Percentiles rank a stretch among this genome's conserved stretches.
Evolutionary conservation across 1,140 invertebrate species (phyloP).

Genomic region (Archegozetes longisetosus): DNA sequence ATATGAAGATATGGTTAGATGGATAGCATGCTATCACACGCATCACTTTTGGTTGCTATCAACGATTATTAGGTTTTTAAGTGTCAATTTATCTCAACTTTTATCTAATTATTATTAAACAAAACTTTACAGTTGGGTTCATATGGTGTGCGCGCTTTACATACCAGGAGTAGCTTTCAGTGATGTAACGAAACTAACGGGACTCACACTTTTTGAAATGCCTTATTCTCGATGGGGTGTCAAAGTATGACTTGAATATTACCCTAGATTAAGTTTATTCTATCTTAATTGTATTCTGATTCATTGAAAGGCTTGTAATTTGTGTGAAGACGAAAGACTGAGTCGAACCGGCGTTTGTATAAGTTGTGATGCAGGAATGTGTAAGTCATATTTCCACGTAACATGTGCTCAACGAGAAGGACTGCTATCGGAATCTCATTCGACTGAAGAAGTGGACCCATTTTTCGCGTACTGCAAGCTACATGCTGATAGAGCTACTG

Average conservation of each 20-base stretch:
- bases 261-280: conserved; percentile 5
- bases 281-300: not conserved
- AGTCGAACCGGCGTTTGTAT: conserved; percentile 85
- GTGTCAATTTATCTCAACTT: too few relatives aligned
- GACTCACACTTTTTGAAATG: conserved; percentile 80
- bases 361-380: conserved; percentile 68
- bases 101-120: too few relatives aligned
- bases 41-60: too few relatives aligned
- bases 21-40: too few relatives aligned
- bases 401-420: conserved; percentile 91
- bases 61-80: too few relatives aligned
- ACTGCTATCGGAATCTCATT: conserved; percentile 65
- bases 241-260: conserved; percentile 33
- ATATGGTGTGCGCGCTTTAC: conserved; percentile 89
- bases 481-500: conserved; percentile 32
- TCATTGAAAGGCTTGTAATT: conserved; percentile 40
- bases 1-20: too few relatives aligned
- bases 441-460: conserved; percentile 84
- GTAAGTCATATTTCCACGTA: conserved; percentile 91
- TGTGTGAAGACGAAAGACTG: conserved; percentile 71
- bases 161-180: conserved; percentile 92
- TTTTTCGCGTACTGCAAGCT: conserved; percentile 88
- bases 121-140: conserved; percentile 68
- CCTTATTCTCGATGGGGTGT: conserved; percentile 85
- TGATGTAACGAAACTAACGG: conserved; percentile 63